These are phyloP conservation scores for Passer domesticus DNA, from an alignment of 2,113 vertebrate genomes.

Conservation along the genomic window DNA sequence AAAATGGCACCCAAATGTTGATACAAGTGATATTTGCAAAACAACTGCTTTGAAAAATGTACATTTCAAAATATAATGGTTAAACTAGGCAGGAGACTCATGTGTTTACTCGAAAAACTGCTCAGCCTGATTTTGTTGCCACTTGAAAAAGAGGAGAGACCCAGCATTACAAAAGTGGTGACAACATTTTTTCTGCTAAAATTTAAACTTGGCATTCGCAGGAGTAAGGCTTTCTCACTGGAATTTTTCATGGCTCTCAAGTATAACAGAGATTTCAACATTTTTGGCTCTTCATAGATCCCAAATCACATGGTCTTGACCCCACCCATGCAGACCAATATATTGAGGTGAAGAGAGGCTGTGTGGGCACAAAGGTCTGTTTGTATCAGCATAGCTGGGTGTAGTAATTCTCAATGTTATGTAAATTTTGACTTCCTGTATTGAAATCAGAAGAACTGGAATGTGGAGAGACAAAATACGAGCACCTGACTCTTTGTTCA, in stretches of 20 bases:
- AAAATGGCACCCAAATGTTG: not conserved
- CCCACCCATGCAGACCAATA: fast-evolving
- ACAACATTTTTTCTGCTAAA: not conserved
- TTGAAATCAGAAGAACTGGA: not conserved
- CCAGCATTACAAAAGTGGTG: not conserved
- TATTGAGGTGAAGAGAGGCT: not conserved
- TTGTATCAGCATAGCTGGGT: not conserved
- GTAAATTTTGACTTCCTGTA: not conserved
- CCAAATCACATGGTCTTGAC: not conserved
- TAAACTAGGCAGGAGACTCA: fast-evolving
- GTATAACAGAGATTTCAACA: not conserved
- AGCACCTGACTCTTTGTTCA: not conserved
- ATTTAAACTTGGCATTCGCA: not conserved
- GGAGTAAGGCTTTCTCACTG: not conserved
- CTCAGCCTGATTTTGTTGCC: not conserved
- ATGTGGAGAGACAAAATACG: not conserved
- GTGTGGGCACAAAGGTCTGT: not conserved
- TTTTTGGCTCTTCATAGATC: not conserved
- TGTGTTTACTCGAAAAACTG: not conserved
- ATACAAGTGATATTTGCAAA: not conserved
- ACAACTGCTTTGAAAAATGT: not conserved
- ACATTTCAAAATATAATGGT: not conserved
- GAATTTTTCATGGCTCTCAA: not conserved
- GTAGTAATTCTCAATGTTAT: not conserved
- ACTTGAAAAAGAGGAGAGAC: not conserved